Base-by-base conservation (phyloP, 2,888 invertebrate genomes). In the Pristionchus exspectatus region DNA sequence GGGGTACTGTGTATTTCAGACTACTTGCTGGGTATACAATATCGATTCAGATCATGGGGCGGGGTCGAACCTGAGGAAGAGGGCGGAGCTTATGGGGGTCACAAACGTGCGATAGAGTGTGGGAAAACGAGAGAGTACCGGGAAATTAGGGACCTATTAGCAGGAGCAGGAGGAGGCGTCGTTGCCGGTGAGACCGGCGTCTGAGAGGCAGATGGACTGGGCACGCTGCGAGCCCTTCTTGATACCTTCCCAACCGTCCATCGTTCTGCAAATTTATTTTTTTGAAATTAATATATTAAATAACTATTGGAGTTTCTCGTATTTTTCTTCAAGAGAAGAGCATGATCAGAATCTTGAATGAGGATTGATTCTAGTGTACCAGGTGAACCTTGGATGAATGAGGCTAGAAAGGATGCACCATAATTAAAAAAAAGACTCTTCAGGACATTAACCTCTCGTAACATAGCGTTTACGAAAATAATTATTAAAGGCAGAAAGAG, bases 211-310 rank as follows among this genome's bases (percentile, higher is more conserved):
- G 44, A 94, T 93, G 16, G 94, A 94, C 86, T 94, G 93, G 2
- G 92, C 91, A 30, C 94, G 90, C 92, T 94, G 93, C 18, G 93
- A 90, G 14, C 92, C 94, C 9, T 90, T 90, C 90, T 93, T 94
- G 14, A 94, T 92, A 14, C 95, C 95, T 84, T 95, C 95, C 95
- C 95, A 95, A 27, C 94, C 94, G 77, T 95, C 95, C 54, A 90
- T 90, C 14, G 94, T 91, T 21, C 92, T 91, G 30, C 91, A 14
- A 83, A 7, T 50, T 50, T 27, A 14, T 81, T 7, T 72, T 63
- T 63, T 59, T 59, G 12, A 21, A 63, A 1, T 9, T 2, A 18
- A 2, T 21, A 24, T 18, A 18, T 14, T n/a, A 63, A 63, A 63
- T 63, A 63, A 50, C 9, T 50, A 50, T 50, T 50, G 38, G 38